Conservation (phyloP, 2,888 invertebrate genomes). For the Trisateles emortualis region DNA sequence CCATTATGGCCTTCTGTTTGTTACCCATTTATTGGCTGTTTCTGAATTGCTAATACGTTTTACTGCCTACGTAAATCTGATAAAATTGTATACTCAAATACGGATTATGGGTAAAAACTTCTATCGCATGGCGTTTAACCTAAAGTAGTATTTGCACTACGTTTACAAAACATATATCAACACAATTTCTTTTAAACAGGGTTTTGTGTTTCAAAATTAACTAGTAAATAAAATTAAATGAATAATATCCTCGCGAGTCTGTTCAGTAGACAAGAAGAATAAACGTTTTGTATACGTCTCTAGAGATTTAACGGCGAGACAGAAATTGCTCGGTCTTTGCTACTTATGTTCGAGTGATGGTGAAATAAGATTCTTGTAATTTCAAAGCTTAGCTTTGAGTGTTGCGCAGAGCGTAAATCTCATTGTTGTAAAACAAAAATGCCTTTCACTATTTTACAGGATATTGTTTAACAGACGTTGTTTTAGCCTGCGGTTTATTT, state of each 20-base stretch:
- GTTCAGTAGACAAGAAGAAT: conserved; percentile 31
- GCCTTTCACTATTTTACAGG: conserved; percentile 8
- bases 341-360: conserved; percentile 41
- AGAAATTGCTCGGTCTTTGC: conserved; percentile 38
- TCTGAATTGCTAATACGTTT: background rate
- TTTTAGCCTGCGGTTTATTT: conserved; percentile 1
- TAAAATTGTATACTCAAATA: too few species aligned
- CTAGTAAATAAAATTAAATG: conserved; percentile 33
- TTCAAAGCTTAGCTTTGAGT: conserved; percentile 40
- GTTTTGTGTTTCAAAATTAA: conserved; percentile 22
- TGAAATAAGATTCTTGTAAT: conserved; percentile 46
- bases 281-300: conserved; percentile 40
- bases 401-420: conserved; percentile 32
- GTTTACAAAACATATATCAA: background rate
- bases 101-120: background rate
- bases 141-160: too few species aligned
- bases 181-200: background rate
- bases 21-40: background rate
- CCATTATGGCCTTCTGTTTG: background rate
- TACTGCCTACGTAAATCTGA: background rate
- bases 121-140: too few species aligned
- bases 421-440: conserved; percentile 25
- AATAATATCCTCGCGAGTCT: conserved; percentile 20
- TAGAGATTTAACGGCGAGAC: conserved; percentile 40
- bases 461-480: conserved; percentile 10